Conservation (phyloP, 1,140 invertebrate species). For the Halictus rubicundus region DNA sequence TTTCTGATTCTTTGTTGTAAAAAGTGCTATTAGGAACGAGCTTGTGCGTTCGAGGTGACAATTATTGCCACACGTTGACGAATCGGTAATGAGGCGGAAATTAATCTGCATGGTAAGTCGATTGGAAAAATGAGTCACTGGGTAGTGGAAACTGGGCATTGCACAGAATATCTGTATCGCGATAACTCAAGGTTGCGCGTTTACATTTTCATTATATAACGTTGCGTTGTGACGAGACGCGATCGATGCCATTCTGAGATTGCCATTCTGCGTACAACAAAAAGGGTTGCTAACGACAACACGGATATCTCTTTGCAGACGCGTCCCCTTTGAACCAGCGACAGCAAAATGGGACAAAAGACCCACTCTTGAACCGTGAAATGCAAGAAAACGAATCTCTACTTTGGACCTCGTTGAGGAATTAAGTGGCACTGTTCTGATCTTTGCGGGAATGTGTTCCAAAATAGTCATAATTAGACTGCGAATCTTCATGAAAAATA, state of each 20-base stretch:
- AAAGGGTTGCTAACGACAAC: neutral
- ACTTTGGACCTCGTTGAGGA: constrained; percentile 9
- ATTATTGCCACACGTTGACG: neutral
- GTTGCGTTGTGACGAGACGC: constrained; percentile 13
- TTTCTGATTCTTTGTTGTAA: neutral
- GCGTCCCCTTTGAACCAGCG: neutral
- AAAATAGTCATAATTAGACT: too few species aligned
- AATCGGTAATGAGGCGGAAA: constrained; percentile 32
- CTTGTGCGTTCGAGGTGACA: neutral
- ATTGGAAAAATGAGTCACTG: constrained; percentile 29
- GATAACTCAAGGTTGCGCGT: constrained; percentile 17
- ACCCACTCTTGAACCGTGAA: neutral
- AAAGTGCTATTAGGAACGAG: neutral
- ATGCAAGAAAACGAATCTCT: constrained; percentile 23
- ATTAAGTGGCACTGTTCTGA: too few species aligned
- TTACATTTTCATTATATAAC: constrained; percentile 42
- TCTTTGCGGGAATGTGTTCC: too few species aligned
- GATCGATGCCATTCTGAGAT: constrained; percentile 30
- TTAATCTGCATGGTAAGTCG: neutral
- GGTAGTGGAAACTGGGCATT: neutral
- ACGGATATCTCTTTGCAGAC: neutral
- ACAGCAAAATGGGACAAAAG: constrained; percentile 2
- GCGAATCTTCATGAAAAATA: too few species aligned
- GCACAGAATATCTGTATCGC: neutral
- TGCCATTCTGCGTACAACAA: neutral